Conservation (phyloP, 23 tunicate species). For the Halocynthia roretzi region DNA sequence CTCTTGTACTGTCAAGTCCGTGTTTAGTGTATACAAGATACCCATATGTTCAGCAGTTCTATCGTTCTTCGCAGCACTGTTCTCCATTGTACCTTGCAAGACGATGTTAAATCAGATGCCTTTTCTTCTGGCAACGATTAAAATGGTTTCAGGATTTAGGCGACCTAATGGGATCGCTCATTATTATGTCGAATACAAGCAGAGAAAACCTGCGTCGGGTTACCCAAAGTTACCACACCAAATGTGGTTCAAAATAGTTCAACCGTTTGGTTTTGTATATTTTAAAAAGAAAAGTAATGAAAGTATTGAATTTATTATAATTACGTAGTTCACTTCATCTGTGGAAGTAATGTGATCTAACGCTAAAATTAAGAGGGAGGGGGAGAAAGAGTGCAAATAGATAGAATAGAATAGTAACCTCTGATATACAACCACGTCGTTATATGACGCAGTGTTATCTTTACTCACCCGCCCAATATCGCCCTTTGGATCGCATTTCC, state of each 20-base stretch:
- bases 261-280: too few relatives aligned
- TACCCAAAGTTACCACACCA: too few relatives aligned
- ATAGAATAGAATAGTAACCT: background rate
- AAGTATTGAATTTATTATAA: background rate
- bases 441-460: background rate
- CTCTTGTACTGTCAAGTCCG: conserved; percentile 26
- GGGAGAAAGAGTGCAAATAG: background rate
- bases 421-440: background rate
- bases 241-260: too few relatives aligned
- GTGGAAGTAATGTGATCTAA: background rate
- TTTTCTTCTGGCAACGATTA: too few relatives aligned
- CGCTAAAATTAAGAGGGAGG: background rate
- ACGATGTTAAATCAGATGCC: too few relatives aligned
- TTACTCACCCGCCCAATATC: conserved; percentile 20
- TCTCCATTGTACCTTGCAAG: too few relatives aligned
- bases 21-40: conserved; percentile 47
- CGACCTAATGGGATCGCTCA: too few relatives aligned
- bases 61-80: too few relatives aligned
- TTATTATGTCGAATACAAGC: too few relatives aligned
- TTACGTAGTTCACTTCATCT: background rate
- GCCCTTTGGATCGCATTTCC: conserved; percentile 25
- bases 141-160: too few relatives aligned
- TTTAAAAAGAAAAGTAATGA: too few relatives aligned
- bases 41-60: conserved; percentile 39
- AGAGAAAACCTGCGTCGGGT: too few relatives aligned